phyloP scores from a whole-genome alignment of 2,797 vertebrate species.

The Taeniopygia guttata region DNA sequence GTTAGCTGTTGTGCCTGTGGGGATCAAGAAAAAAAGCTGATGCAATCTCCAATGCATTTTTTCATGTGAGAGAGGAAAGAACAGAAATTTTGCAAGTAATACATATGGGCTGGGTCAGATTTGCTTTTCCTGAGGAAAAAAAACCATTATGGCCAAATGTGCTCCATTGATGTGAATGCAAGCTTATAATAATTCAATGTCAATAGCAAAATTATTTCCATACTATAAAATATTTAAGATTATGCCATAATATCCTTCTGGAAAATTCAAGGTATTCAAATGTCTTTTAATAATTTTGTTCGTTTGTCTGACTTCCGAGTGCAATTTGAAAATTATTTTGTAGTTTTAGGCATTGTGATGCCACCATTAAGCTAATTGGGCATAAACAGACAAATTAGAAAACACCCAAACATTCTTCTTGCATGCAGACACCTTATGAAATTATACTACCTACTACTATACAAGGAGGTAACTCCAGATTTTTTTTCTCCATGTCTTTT shows the following conservation, averaged over 20 bases:
- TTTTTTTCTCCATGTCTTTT: neutral
- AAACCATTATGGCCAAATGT: neutral
- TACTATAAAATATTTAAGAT: neutral
- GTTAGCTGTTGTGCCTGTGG: conserved; percentile 93
- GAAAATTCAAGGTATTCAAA: neutral
- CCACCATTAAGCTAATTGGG: neutral
- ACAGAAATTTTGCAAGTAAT: neutral
- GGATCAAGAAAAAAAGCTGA: conserved; percentile 33
- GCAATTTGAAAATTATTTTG: neutral
- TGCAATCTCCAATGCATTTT: neutral
- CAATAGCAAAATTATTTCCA: neutral
- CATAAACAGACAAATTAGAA: neutral
- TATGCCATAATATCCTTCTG: neutral
- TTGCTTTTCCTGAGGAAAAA: neutral
- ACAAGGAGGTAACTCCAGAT: neutral
- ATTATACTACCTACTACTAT: neutral
- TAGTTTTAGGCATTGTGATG: neutral
- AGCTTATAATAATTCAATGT: neutral
- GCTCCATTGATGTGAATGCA: neutral
- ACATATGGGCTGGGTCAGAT: neutral
- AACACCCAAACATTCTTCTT: neutral
- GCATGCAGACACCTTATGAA: neutral
- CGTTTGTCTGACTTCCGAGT: neutral
- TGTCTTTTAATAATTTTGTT: neutral
- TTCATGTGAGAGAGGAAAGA: neutral